Conservation (phyloP, 2,113 vertebrate genomes). For the Phaetusa simplex region DNA sequence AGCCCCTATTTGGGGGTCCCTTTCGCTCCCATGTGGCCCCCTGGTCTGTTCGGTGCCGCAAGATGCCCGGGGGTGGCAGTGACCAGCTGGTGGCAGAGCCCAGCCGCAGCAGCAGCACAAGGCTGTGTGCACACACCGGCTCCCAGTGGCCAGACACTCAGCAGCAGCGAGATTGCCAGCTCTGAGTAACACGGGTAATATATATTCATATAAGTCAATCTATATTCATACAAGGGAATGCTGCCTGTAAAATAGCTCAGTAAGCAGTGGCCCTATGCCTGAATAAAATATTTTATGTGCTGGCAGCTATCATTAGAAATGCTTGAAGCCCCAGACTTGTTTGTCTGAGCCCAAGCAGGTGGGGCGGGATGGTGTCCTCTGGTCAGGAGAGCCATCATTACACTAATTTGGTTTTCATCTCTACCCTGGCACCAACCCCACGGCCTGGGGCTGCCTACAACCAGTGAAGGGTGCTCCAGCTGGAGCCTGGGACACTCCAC, state of each 20-base stretch:
- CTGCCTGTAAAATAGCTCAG: background rate
- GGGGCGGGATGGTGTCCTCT: background rate
- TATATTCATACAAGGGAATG: background rate
- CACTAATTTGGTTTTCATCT: background rate
- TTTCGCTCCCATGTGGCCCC: accelerated
- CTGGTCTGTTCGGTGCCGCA: background rate
- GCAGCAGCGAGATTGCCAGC: accelerated
- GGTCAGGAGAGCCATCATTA: background rate
- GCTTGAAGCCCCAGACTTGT: background rate
- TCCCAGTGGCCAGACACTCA: background rate
- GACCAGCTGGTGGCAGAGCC: background rate
- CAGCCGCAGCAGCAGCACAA: background rate
- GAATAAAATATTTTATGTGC: background rate
- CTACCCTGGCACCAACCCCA: background rate
- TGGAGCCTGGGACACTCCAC: background rate
- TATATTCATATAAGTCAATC: background rate
- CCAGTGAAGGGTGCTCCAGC: background rate
- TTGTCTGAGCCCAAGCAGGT: accelerated
- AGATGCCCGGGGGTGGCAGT: background rate
- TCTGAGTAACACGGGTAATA: background rate
- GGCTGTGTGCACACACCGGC: accelerated
- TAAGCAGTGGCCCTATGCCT: background rate
- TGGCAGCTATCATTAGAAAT: background rate
- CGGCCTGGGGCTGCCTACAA: background rate
- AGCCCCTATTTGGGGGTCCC: too few species aligned